Evolutionary conservation across 2,113 vertebrate species (phyloP), one percentile per base, ranked within the genome.

Genomic region (Morone saxatilis): DNA sequence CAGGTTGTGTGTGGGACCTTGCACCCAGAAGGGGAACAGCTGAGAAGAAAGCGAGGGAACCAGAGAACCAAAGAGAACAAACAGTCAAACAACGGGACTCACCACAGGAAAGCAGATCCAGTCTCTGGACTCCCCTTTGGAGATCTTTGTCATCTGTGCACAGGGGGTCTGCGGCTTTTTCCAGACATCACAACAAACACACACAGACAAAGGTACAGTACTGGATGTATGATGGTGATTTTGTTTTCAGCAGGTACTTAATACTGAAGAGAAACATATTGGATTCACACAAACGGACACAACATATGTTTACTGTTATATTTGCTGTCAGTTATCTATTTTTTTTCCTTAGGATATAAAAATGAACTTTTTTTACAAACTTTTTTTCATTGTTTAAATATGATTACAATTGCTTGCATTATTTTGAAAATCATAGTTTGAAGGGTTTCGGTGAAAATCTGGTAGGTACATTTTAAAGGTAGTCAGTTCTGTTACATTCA

Each of bases 161-260:
- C 85, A 90, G 4, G 87, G 91, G 16, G 88, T 92, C 72, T 92
- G 86, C 80, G 54, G 83, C 45, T 91, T 93, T 45, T 80, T 75
- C 62, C 20, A 11, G 77, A 90, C 63, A 9, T 86, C 82, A 50
- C 78, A 62, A 66, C 68, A 86, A 43, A 71, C 50, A 80, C 54
- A 14, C 16, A 62, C 45, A 40, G 63, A 80, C 38, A 60, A 80
- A 82, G 91, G 90, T 92, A 86, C 3, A 38, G 25, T 19, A 63
- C n/a, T 22, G 40, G 48, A 38, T 22, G 14, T 2, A 63, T 20
- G 40, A 20, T 38, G n/a, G 3, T 25, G 20, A 7, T 51, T 86
- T 43, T 67, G 17, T 56, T 67, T 40, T 53, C 7, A 31, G 20
- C 43, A 57, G 40, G 43, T 38, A 11, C 10, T 22, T 4, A 7